Evolutionary conservation across 2,888 invertebrate species (phyloP).

Genomic region (Lasioglossum calceatum): DNA sequence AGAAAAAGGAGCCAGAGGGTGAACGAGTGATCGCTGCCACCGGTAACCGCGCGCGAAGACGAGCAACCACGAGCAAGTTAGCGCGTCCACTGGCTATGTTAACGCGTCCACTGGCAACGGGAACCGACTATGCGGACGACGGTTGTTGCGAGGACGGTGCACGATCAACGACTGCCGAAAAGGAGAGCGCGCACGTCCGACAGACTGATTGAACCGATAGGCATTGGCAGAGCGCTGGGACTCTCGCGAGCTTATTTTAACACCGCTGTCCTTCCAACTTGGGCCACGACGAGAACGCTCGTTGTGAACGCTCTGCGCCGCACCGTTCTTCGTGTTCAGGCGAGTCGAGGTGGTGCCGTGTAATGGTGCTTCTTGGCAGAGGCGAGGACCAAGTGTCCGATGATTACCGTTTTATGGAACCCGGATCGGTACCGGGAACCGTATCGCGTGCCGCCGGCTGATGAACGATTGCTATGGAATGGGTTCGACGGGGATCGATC

Average conservation of each 20-base stretch:
- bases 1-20: neutral
- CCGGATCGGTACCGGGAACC: constrained; percentile 13
- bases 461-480: neutral
- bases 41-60: neutral
- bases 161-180: constrained; percentile 79
- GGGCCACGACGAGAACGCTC: constrained; percentile 62
- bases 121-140: neutral
- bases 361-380: constrained; percentile 60
- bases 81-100: neutral
- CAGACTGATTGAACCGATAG: constrained; percentile 66
- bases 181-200: constrained; percentile 65
- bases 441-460: neutral
- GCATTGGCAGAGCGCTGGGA: constrained; percentile 76
- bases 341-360: constrained; percentile 19
- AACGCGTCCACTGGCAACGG: constrained; percentile 11
- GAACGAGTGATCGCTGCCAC: neutral
- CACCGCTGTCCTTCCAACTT: constrained; percentile 83
- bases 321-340: constrained; percentile 10
- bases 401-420: constrained; percentile 35
- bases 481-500: neutral
- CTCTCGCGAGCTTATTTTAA: constrained; percentile 81
- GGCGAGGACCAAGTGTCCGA: constrained; percentile 40
- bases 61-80: neutral
- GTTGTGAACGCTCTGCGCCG: constrained; percentile 49
- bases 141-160: constrained; percentile 74